These are phyloP conservation scores for Stylophora pistillata DNA, from an alignment of 64 coral and sea anemone species.

Conservation along the genomic window DNA sequence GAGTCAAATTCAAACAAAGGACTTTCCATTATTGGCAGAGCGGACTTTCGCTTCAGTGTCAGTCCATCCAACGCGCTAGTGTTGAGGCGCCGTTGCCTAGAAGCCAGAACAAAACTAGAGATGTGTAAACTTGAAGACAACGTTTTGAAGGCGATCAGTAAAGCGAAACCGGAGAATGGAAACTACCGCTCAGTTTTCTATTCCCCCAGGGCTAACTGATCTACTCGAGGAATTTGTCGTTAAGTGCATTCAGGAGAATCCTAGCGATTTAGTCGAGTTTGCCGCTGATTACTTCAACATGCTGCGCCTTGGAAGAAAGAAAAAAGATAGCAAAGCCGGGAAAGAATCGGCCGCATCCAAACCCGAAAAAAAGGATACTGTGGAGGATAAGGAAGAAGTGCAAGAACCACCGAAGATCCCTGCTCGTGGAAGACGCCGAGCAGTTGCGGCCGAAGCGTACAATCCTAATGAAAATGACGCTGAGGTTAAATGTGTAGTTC, in stretches of 20 bases:
- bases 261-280: slow-evolving; percentile 88
- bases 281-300: slow-evolving; percentile 95
- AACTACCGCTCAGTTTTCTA: slow-evolving; percentile 66
- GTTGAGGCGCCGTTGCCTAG: slow-evolving; percentile 32
- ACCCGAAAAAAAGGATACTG: slow-evolving; percentile 54
- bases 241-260: slow-evolving; percentile 97
- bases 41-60: neutral
- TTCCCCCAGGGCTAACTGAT: slow-evolving; percentile 88
- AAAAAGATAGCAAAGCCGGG: slow-evolving; percentile 66
- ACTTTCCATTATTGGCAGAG: slow-evolving; percentile 1
- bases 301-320: slow-evolving; percentile 63
- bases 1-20: slow-evolving; percentile 23
- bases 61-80: neutral
- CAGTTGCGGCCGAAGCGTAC: slow-evolving; percentile 91
- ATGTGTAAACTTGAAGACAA: slow-evolving; percentile 15
- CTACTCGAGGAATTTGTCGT: slow-evolving; percentile 98
- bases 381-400: slow-evolving; percentile 65
- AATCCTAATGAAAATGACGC: slow-evolving; percentile 81
- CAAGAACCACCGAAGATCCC: slow-evolving; percentile 73
- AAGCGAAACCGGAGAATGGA: slow-evolving; percentile 66
- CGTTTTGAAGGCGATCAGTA: slow-evolving; percentile 4
- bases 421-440: slow-evolving; percentile 70
- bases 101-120: slow-evolving; percentile 20
- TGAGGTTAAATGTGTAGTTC: slow-evolving; percentile 64
- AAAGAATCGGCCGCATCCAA: slow-evolving; percentile 65